phyloP scores from a whole-genome alignment of 2,113 vertebrate genomes.

The Thalassoma bifasciatum region DNA sequence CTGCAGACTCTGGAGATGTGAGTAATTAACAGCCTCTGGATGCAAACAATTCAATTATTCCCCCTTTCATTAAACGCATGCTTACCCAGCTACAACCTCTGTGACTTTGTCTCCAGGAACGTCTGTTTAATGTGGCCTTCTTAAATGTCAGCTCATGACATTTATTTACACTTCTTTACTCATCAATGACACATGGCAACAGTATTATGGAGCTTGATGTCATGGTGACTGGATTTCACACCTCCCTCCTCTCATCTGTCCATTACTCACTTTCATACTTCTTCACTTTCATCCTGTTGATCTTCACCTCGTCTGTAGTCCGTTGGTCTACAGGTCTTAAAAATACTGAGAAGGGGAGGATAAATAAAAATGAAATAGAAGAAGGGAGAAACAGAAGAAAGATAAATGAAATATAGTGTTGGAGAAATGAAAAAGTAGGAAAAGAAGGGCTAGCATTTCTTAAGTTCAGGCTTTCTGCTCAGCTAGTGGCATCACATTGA shows the following conservation, averaged over 20 bases:
- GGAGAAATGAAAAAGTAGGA: too few relatives aligned
- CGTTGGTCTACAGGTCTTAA: not conserved
- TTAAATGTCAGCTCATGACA: constrained; percentile 41
- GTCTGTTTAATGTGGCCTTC: constrained; percentile 4
- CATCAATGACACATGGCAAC: not conserved
- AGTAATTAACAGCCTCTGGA: constrained; percentile 25
- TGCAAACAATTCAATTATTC: constrained; percentile 33
- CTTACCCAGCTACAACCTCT: constrained; percentile 10
- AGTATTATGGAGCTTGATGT: not conserved
- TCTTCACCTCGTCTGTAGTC: not conserved
- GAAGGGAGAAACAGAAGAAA: too few relatives aligned
- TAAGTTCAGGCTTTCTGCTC: too few relatives aligned
- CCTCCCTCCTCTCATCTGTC: too few relatives aligned
- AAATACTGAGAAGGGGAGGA: too few relatives aligned
- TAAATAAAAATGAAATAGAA: too few relatives aligned
- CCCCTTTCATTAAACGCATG: not conserved
- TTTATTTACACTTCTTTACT: constrained; percentile 24
- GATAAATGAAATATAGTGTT: too few relatives aligned
- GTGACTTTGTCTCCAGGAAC: constrained; percentile 5
- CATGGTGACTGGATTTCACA: not conserved
- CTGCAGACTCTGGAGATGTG: constrained; percentile 18
- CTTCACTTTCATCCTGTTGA: not conserved
- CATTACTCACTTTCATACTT: not conserved
- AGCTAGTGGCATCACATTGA: too few relatives aligned
- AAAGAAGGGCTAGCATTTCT: too few relatives aligned